Evolutionary conservation across 1,140 invertebrate species (phyloP).

Genomic region (Drosophila takahashii): DNA sequence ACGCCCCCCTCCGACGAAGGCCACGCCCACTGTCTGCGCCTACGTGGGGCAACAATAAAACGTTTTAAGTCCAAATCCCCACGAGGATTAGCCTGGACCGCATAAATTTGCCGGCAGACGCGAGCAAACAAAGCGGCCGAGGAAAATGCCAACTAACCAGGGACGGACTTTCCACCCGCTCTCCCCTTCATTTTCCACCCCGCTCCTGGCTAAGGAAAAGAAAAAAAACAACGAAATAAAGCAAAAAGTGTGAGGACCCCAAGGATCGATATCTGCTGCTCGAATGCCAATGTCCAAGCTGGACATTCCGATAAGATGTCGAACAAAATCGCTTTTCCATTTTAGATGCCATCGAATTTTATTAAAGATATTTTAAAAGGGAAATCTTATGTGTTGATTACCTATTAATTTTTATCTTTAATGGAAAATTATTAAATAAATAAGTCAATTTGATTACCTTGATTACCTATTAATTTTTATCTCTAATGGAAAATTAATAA

Average conservation of each 20-base stretch:
- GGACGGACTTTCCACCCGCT: slow-evolving; percentile 1
- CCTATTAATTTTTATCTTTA: no score
- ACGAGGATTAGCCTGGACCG: slow-evolving; percentile 77
- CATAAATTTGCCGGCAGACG: slow-evolving; percentile 68
- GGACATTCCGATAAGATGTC: background rate
- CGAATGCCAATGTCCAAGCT: background rate
- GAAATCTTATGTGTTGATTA: no score
- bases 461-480: no score
- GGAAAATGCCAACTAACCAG: slow-evolving; percentile 33
- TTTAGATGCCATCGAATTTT: background rate
- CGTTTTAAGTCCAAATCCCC: slow-evolving; percentile 75
- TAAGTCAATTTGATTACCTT: no score
- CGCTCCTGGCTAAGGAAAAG: no score
- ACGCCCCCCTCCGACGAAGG: background rate
- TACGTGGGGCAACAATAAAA: slow-evolving; percentile 69
- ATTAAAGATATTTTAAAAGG: background rate
- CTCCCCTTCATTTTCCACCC: background rate
- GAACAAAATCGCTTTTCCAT: background rate
- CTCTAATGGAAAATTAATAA: no score
- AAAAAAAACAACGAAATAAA: no score
- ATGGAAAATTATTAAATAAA: no score
- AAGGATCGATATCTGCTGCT: slow-evolving; percentile 5
- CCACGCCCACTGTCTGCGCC: slow-evolving; percentile 38
- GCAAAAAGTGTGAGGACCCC: background rate
- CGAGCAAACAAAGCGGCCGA: slow-evolving; percentile 27